Conservation (phyloP, 2,113 vertebrate genomes). For the Lagenorhynchus albirostris region DNA sequence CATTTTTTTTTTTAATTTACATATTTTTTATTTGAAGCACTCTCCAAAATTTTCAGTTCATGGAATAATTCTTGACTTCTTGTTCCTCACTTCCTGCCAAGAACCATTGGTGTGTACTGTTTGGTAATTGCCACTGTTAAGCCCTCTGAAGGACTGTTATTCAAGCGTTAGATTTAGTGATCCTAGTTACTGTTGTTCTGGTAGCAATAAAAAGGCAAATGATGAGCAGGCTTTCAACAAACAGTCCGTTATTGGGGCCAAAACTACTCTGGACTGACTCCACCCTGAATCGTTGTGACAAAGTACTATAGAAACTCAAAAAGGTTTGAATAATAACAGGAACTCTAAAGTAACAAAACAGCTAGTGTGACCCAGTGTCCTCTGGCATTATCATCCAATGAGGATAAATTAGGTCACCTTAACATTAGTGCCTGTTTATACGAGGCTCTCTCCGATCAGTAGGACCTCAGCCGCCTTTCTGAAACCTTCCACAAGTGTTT, state of each 20-base stretch:
- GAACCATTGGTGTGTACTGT: conserved; percentile 57
- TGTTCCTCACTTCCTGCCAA: conserved; percentile 74
- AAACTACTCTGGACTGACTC: conserved; percentile 38
- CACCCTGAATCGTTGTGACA: conserved; percentile 48
- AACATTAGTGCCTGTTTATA: neutral
- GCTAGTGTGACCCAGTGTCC: conserved; percentile 43
- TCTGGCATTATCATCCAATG: conserved; percentile 37
- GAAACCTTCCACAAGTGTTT: neutral
- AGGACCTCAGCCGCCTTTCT: neutral
- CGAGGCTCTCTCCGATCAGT: neutral
- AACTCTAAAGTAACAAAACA: conserved; percentile 61
- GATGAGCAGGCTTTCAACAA: conserved; percentile 66
- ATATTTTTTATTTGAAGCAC: conserved; percentile 63
- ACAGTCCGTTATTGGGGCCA: conserved; percentile 42
- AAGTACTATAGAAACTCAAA: conserved; percentile 57
- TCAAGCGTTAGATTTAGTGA: conserved; percentile 71
- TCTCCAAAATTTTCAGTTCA: conserved; percentile 49
- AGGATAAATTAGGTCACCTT: conserved; percentile 62
- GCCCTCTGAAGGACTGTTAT: conserved; percentile 66
- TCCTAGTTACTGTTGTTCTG: conserved; percentile 66
- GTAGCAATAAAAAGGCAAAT: conserved; percentile 70
- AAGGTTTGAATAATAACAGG: conserved; percentile 63
- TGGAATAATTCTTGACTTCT: conserved; percentile 63
- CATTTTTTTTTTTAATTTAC: conserved; percentile 27
- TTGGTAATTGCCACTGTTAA: conserved; percentile 59